phyloP scores from a whole-genome alignment of 2,888 invertebrate species.

The Oscheius sp. region DNA sequence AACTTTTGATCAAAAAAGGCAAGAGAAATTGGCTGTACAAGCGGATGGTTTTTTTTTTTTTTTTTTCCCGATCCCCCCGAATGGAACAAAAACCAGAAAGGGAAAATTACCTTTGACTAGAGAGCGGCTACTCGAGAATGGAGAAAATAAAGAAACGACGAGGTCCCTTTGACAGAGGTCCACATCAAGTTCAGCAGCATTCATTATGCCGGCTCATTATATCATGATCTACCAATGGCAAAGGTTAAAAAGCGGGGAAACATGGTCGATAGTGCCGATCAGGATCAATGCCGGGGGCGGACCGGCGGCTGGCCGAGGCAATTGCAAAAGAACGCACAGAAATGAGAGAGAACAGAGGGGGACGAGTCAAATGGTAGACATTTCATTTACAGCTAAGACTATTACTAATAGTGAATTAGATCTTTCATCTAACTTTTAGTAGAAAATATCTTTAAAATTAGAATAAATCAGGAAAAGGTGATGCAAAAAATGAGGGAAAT shows the following conservation, averaged over 20 bases:
- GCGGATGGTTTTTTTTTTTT: too few species aligned
- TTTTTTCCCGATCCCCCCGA: neutral
- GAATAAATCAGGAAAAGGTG: neutral
- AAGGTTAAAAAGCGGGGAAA: conserved; percentile 29
- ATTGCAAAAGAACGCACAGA: conserved; percentile 8
- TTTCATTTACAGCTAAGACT: conserved; percentile 26
- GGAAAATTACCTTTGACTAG: conserved; percentile 39
- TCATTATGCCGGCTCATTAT: conserved; percentile 37
- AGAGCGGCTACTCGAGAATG: conserved; percentile 33
- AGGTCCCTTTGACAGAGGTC: conserved; percentile 51
- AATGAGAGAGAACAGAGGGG: conserved; percentile 14
- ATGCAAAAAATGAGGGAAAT: neutral
- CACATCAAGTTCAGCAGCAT: conserved; percentile 58
- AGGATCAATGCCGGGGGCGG: conserved; percentile 39
- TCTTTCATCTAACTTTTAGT: neutral
- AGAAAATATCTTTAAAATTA: conserved; percentile 1
- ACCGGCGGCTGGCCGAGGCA: conserved; percentile 26
- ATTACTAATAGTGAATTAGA: neutral
- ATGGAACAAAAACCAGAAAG: neutral
- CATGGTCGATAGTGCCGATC: conserved; percentile 37
- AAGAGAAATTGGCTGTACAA: neutral
- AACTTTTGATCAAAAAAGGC: neutral
- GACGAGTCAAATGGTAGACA: conserved; percentile 35
- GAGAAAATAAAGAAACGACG: conserved; percentile 53
- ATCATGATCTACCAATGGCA: conserved; percentile 11